These are phyloP conservation scores for Achatina immaculata DNA, from an alignment of 1,140 invertebrate genomes.

Conservation along the genomic window DNA sequence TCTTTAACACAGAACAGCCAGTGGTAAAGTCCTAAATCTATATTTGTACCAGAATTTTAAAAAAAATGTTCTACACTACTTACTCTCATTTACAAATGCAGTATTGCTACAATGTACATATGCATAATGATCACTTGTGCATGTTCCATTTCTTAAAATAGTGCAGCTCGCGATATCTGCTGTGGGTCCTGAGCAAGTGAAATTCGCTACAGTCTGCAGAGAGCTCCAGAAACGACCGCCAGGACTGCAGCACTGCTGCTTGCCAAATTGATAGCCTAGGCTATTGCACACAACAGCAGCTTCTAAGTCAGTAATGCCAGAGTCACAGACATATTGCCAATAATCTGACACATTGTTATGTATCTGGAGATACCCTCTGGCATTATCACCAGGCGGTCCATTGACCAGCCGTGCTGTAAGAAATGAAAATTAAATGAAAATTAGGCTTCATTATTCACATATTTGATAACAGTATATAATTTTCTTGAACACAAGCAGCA, in stretches of 20 bases:
- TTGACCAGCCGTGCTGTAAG: constrained; percentile 47
- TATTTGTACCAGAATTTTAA: too few species aligned
- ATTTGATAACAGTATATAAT: too few species aligned
- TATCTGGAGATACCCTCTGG: constrained; percentile 31
- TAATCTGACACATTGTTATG: constrained; percentile 29
- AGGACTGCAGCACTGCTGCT: constrained; percentile 57
- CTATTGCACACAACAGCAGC: constrained; percentile 81
- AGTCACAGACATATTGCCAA: constrained; percentile 54
- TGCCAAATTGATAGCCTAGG: constrained; percentile 73
- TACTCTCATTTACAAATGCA: constrained; percentile 18
- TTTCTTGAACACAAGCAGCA: too few species aligned
- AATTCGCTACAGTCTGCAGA: constrained; percentile 42
- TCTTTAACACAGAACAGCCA: too few species aligned
- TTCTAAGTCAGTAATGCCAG: constrained; percentile 51
- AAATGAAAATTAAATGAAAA: background rate
- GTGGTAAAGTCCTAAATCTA: too few species aligned
- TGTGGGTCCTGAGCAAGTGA: constrained; percentile 50
- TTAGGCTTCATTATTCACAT: too few species aligned
- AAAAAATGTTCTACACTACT: background rate
- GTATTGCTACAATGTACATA: constrained; percentile 51
- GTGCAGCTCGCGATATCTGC: constrained; percentile 77
- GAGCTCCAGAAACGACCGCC: constrained; percentile 39
- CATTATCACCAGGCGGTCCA: background rate
- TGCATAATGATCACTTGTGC: constrained; percentile 45
- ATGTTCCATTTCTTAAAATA: constrained; percentile 53